Percentiles rank a stretch among this genome's conserved stretches.
phyloP scores from a whole-genome alignment of 2,797 vertebrate species.

The Sorex maritimensis region DNA sequence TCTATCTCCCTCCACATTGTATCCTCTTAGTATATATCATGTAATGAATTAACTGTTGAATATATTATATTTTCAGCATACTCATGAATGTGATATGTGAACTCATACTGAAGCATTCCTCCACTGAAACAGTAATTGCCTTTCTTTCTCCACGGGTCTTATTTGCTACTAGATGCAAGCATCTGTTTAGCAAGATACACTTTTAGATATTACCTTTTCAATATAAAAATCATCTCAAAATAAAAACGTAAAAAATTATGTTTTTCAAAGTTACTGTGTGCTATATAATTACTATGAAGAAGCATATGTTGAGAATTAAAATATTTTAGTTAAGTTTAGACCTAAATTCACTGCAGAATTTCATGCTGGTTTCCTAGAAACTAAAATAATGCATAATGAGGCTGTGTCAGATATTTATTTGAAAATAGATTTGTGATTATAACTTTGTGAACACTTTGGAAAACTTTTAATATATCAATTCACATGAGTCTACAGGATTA shows the following conservation, averaged over 20 bases:
- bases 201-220: too few relatives aligned
- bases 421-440: conserved; percentile 57
- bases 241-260: conserved; percentile 58
- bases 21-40: too few relatives aligned
- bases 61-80: too few relatives aligned
- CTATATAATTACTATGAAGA: conserved; percentile 56
- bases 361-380: conserved; percentile 70
- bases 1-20: too few relatives aligned
- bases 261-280: conserved; percentile 60
- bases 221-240: neutral
- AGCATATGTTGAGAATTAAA: conserved; percentile 71
- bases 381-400: conserved; percentile 72
- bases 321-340: conserved; percentile 71
- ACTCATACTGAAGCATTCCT: too few relatives aligned
- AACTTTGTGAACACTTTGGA: neutral
- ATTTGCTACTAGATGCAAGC: too few relatives aligned
- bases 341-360: conserved; percentile 71
- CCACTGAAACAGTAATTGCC: too few relatives aligned
- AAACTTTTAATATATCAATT: conserved; percentile 65
- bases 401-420: conserved; percentile 68
- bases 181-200: too few relatives aligned
- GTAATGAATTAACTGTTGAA: too few relatives aligned
- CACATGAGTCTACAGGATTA: conserved; percentile 41
- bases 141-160: too few relatives aligned
- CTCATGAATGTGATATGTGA: too few relatives aligned